Evolutionary conservation across 1,140 invertebrate species (phyloP).

Genomic region (Cheumatopsyche charites): DNA sequence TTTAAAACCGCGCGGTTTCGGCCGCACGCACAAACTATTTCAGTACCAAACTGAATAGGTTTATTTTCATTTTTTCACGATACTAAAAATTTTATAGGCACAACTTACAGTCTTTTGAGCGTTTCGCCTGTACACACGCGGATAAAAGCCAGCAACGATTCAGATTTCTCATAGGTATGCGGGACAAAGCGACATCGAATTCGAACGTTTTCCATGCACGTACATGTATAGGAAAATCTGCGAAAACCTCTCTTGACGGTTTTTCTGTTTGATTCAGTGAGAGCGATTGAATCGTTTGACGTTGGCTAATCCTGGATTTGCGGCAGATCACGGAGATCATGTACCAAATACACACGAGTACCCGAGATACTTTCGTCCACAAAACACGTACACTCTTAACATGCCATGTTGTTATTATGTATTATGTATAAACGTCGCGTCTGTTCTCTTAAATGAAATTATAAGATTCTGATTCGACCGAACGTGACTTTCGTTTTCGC

Average conservation of each 20-base stretch:
- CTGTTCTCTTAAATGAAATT: slow-evolving; percentile 10
- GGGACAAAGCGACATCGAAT: slow-evolving; percentile 10
- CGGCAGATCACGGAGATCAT: slow-evolving; percentile 16
- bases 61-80: no score
- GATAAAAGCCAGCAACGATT: not conserved
- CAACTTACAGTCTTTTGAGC: no score
- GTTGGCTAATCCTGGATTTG: slow-evolving; percentile 21
- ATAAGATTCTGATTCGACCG: slow-evolving; percentile 23
- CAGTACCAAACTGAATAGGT: no score
- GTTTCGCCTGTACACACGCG: no score
- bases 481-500: slow-evolving; percentile 28
- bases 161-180: not conserved
- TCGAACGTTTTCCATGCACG: not conserved
- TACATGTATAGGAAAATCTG: not conserved
- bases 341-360: slow-evolving; percentile 12
- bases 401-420: not conserved
- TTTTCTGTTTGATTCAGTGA: slow-evolving; percentile 9
- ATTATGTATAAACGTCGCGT: not conserved
- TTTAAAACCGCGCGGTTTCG: slow-evolving; percentile 6
- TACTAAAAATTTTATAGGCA: no score
- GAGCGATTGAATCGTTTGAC: slow-evolving; percentile 24
- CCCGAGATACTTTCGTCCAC: not conserved
- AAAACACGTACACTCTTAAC: not conserved
- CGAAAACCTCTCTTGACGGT: slow-evolving; percentile 2
- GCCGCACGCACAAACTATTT: not conserved